Conservation (phyloP, 2,113 vertebrate species). For the Rhagologus leucostigma region DNA sequence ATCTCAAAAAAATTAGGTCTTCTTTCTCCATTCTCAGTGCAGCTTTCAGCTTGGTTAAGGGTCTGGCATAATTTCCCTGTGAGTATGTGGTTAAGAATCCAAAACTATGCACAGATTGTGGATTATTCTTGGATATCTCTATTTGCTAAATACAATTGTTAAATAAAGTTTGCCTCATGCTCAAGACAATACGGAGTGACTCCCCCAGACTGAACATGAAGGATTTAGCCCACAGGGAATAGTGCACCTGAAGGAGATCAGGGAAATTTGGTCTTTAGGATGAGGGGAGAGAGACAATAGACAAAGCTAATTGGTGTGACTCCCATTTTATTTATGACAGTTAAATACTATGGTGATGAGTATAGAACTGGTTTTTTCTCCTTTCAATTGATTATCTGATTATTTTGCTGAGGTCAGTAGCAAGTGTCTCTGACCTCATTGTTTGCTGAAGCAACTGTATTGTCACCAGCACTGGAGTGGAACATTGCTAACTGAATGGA, state of each 20-base stretch:
- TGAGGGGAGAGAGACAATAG: not conserved
- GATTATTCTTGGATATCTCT: not conserved
- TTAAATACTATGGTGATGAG: constrained; percentile 16
- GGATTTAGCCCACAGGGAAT: not conserved
- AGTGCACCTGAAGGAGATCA: not conserved
- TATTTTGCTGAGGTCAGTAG: constrained; percentile 45
- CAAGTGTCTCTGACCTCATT: constrained; percentile 49
- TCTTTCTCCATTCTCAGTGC: not conserved
- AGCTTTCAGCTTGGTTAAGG: not conserved
- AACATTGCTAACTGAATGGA: constrained; percentile 30
- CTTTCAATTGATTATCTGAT: constrained; percentile 54
- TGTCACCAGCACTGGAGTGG: constrained; percentile 34
- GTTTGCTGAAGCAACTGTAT: constrained; percentile 28
- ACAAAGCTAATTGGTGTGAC: constrained; percentile 16
- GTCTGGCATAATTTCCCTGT: not conserved
- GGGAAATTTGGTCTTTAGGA: not conserved
- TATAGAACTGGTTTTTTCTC: not conserved
- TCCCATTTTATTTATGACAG: not conserved
- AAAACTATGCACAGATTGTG: not conserved
- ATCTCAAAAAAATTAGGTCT: not conserved
- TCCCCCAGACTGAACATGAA: not conserved
- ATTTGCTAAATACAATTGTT: not conserved
- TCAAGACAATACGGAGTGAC: not conserved
- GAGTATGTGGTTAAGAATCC: not conserved
- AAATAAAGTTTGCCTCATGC: not conserved